These are phyloP conservation scores for Nymphicus hollandicus DNA, from an alignment of 2,113 vertebrate genomes.

Conservation along the genomic window DNA sequence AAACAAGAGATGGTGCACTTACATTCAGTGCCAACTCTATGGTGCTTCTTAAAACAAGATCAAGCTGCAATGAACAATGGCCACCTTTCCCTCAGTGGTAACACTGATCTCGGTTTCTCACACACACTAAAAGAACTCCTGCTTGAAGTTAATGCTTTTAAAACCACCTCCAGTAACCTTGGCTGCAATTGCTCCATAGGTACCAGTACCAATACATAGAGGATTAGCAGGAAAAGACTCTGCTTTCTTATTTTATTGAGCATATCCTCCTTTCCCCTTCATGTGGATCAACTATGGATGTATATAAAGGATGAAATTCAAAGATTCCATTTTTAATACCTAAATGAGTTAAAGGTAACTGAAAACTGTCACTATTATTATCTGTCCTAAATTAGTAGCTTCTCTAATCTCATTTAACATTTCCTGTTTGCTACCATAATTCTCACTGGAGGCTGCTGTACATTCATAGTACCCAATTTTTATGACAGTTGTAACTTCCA, in stretches of 20 bases:
- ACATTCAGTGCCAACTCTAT: neutral
- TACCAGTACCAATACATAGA: neutral
- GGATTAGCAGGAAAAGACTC: neutral
- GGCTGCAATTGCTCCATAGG: neutral
- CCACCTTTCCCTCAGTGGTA: neutral
- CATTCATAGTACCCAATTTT: neutral
- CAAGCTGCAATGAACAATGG: neutral
- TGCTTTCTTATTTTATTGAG: neutral
- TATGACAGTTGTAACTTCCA: neutral
- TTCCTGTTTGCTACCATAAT: neutral
- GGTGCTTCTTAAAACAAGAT: neutral
- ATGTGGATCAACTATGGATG: neutral
- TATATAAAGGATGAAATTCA: neutral
- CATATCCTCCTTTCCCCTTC: neutral
- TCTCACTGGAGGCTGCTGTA: neutral
- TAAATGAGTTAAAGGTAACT: neutral
- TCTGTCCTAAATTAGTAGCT: neutral
- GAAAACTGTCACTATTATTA: neutral
- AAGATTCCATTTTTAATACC: neutral
- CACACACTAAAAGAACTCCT: neutral
- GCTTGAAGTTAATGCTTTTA: neutral
- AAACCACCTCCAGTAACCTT: neutral
- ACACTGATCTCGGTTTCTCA: neutral
- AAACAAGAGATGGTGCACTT: too few relatives aligned
- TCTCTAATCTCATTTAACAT: neutral